Percentiles rank a stretch among this genome's conserved stretches.
phyloP scores from a whole-genome alignment of 2,888 invertebrate species.

The Lumbricus terrestris region DNA sequence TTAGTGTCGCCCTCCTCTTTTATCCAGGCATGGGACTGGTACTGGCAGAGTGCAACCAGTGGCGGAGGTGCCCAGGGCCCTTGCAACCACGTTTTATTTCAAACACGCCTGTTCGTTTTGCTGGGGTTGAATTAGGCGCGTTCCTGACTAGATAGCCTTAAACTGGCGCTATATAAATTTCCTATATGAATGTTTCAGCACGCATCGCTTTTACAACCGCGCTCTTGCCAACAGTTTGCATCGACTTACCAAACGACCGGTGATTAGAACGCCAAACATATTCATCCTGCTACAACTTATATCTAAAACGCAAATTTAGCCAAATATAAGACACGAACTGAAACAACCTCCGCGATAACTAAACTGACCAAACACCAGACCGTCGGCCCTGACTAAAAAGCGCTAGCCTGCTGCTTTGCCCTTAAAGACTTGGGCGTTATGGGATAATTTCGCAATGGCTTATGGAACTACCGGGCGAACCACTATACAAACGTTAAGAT shows the following conservation, averaged over 20 bases:
- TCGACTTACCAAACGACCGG: slow-evolving; percentile 74
- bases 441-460: background rate
- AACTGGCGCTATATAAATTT: background rate
- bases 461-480: background rate
- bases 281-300: slow-evolving; percentile 6
- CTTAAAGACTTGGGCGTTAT: too few relatives aligned
- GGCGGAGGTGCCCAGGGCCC: too few relatives aligned
- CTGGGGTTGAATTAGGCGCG: too few relatives aligned
- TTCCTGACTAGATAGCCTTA: too few relatives aligned
- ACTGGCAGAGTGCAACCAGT: too few relatives aligned
- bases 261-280: slow-evolving; percentile 78
- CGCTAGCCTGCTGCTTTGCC: too few relatives aligned
- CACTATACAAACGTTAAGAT: background rate
- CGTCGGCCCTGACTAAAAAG: background rate
- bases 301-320: background rate
- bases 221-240: background rate
- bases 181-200: background rate
- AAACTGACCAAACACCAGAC: background rate
- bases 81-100: too few relatives aligned
- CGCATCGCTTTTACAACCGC: background rate
- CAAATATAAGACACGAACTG: background rate
- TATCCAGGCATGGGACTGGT: too few relatives aligned
- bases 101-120: too few relatives aligned
- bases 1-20: too few relatives aligned
- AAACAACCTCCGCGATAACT: background rate